Evolutionary conservation across 2,888 invertebrate genomes (phyloP), one percentile per base, ranked within the genome.

Genomic region (Liopterus haemorrhoidalis): DNA sequence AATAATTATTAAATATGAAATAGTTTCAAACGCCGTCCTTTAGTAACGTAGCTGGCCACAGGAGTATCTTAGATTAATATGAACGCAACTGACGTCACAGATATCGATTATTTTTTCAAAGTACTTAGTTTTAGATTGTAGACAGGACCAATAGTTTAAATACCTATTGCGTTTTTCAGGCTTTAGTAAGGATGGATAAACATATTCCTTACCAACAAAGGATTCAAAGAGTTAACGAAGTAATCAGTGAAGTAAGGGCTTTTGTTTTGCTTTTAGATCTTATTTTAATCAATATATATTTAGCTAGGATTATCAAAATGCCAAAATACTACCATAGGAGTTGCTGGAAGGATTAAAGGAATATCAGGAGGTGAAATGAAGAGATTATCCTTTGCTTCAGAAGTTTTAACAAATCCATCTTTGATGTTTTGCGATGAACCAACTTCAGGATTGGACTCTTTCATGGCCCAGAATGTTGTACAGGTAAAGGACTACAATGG

Each of bases 351-450:
- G 14, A 71, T 88, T 25, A 92, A 91, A 70, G 94, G 95, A 0
- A 84, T 96, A 46, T 95, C 94, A 0, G 97, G 97, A 0, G 97
- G 97, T 0, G 97, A 97, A 70, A 86, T 86, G 76, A 95, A 95
- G 66, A 75, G 96, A 44, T 71, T 97, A 8, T 88, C 95, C 0
- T 95, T 99, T 64, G 97, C 96, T 12, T 88, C 93, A n/a, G 97
- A 97, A 72, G 85, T 94, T 2, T 72, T 96, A 31, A 96, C 94
- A 0, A 90, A 97, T 70, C 97, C 97, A 0, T 84, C 91, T 0
- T 71, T 97, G 30, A 81, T 97, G 77, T 92, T 97, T 64, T 95
- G 95, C 64, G 97, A 97, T 61, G 97, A 97, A 61, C 96, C 96
- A 0, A 97, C 96, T 0, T 94, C 94, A 0, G 94, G 96, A 1